A percentile compares a stretch with the other conserved stretches of the same genome.
These are phyloP conservation scores for Chymomyza costata DNA, from an alignment of 1,140 invertebrate genomes.

Conservation along the genomic window DNA sequence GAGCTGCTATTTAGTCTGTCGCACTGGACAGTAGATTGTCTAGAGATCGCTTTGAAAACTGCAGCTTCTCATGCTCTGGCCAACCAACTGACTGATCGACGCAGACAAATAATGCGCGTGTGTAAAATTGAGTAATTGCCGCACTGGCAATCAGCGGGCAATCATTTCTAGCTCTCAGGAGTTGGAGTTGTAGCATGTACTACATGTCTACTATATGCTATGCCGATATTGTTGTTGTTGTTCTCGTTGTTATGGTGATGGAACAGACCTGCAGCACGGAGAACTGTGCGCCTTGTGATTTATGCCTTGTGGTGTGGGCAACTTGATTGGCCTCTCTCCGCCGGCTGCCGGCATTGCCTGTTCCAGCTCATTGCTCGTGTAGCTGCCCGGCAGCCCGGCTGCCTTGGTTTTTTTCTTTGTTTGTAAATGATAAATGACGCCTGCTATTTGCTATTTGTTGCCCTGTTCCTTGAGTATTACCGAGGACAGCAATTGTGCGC, in stretches of 20 bases:
- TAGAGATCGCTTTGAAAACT: slow-evolving; percentile 7
- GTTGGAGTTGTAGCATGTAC: too few relatives aligned
- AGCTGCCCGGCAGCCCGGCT: slow-evolving; percentile 21
- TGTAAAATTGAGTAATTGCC: slow-evolving; percentile 73
- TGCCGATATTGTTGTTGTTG: too few relatives aligned
- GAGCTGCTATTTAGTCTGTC: slow-evolving; percentile 53
- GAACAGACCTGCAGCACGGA: too few relatives aligned
- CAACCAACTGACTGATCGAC: slow-evolving; percentile 39
- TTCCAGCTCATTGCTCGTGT: too few relatives aligned
- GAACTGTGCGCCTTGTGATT: slow-evolving; percentile 66
- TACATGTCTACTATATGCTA: too few relatives aligned
- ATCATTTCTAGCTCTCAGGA: slow-evolving; percentile 61
- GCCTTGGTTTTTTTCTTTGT: slow-evolving; percentile 58
- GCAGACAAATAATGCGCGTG: slow-evolving; percentile 72
- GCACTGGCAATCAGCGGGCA: slow-evolving; percentile 69
- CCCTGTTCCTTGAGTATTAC: slow-evolving; percentile 34
- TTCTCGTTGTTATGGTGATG: too few relatives aligned
- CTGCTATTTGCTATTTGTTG: slow-evolving; percentile 50
- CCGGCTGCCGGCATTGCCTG: slow-evolving; percentile 4
- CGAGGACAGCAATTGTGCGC: slow-evolving; percentile 51
- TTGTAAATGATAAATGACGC: slow-evolving; percentile 71
- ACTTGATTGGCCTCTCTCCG: slow-evolving; percentile 56
- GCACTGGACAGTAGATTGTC: slow-evolving; percentile 11
- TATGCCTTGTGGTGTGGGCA: slow-evolving; percentile 53
- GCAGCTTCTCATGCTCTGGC: slow-evolving; percentile 5